Evolutionary conservation across 2,888 invertebrate genomes (phyloP).

Genomic region (Azorinus chamasolen): DNA sequence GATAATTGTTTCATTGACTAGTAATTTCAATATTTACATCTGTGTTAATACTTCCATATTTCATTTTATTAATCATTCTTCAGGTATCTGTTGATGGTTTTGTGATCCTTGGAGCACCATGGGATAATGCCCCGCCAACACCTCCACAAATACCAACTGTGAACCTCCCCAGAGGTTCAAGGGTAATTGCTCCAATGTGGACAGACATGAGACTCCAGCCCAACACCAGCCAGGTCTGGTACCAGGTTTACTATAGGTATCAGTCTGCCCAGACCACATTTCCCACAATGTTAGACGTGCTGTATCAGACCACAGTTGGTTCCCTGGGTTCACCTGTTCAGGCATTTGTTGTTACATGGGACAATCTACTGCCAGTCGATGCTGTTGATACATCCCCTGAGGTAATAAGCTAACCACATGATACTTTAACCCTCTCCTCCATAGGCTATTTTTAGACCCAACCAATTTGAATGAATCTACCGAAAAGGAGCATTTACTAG

Average conservation of each 20-base stretch:
- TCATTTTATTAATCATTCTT: not conserved
- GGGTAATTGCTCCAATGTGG: slow-evolving; percentile 46
- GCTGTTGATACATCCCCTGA: not conserved
- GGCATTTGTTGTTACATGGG: slow-evolving; percentile 45
- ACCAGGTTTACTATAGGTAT: slow-evolving; percentile 38
- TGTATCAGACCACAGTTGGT: not conserved
- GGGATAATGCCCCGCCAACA: slow-evolving; percentile 35
- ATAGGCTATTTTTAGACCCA: too few relatives aligned
- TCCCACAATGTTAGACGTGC: slow-evolving; percentile 6
- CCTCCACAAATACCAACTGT: slow-evolving; percentile 16
- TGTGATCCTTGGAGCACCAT: slow-evolving; percentile 29
- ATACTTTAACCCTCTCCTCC: too few relatives aligned
- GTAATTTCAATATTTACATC: too few relatives aligned
- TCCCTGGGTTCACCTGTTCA: slow-evolving; percentile 9
- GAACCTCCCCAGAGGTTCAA: not conserved
- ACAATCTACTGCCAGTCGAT: slow-evolving; percentile 39
- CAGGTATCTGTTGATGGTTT: slow-evolving; percentile 45
- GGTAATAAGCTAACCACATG: not conserved
- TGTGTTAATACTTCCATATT: too few relatives aligned
- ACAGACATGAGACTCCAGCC: slow-evolving; percentile 27
- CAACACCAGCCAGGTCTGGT: slow-evolving; percentile 29
- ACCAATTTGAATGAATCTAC: too few relatives aligned
- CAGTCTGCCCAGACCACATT: slow-evolving; percentile 12
- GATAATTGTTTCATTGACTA: too few relatives aligned
- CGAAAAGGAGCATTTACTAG: too few relatives aligned